Evolutionary conservation across 2,888 invertebrate species (phyloP).

Genomic region (Andrena haemorrhoa): DNA sequence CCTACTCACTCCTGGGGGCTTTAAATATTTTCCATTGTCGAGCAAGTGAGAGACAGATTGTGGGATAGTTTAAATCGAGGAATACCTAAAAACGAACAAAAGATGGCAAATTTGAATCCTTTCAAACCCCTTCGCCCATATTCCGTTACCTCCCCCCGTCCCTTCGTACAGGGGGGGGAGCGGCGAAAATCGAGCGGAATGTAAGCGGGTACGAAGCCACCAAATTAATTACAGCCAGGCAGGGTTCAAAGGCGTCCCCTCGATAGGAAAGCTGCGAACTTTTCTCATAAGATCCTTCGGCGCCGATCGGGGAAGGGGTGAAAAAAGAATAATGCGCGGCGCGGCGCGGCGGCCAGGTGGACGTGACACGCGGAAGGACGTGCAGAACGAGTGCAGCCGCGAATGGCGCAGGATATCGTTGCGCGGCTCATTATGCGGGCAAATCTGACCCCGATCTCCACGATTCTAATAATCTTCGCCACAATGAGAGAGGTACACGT

Average conservation of each 20-base stretch:
- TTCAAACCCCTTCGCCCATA: neutral
- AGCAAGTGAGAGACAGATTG: too few relatives aligned
- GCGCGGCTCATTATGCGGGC: constrained; percentile 72
- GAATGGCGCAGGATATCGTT: constrained; percentile 54
- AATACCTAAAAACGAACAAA: too few relatives aligned
- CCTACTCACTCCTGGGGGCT: too few relatives aligned
- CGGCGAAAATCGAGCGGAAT: neutral
- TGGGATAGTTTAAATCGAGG: too few relatives aligned
- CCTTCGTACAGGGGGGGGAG: too few relatives aligned
- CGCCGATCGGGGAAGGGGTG: neutral
- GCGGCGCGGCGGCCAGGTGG: neutral
- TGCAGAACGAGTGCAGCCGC: constrained; percentile 42
- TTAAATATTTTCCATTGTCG: too few relatives aligned
- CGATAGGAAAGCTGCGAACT: constrained; percentile 1
- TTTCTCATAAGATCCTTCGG: constrained; percentile 29
- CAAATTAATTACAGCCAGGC: constrained; percentile 25
- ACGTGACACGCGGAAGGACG: constrained; percentile 57
- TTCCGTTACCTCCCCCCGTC: neutral
- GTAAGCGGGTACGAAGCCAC: neutral
- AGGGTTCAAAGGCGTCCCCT: constrained; percentile 1
- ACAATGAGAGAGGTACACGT: constrained; percentile 47
- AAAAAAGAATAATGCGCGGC: neutral
- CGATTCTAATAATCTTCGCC: constrained; percentile 66
- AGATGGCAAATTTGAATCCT: neutral
- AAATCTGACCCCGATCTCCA: constrained; percentile 72